phyloP scores from a whole-genome alignment of 1,140 invertebrate genomes.

The Hyphantria cunea region DNA sequence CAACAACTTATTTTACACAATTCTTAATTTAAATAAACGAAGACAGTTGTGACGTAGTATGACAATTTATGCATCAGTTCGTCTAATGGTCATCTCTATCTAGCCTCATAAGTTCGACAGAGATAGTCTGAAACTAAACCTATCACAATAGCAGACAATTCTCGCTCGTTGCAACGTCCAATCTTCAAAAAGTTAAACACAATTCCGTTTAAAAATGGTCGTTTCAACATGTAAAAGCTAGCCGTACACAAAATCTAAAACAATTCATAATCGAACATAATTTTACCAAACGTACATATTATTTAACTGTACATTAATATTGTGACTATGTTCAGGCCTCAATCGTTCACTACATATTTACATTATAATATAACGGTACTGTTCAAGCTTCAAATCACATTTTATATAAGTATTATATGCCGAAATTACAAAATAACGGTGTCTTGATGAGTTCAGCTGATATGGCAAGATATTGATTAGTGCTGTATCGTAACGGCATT shows the following conservation, averaged over 20 bases:
- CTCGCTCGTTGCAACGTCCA: background rate
- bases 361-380: slow-evolving; percentile 54
- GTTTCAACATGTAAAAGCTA: slow-evolving; percentile 10
- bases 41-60: too few species aligned
- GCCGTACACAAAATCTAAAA: slow-evolving; percentile 13
- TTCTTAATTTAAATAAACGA: too few species aligned
- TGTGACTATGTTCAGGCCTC: slow-evolving; percentile 59
- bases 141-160: background rate
- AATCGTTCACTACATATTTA: slow-evolving; percentile 65
- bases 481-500: background rate
- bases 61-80: too few species aligned
- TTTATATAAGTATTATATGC: slow-evolving; percentile 54
- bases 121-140: too few species aligned
- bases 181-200: too few species aligned
- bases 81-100: too few species aligned
- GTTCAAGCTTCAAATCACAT: slow-evolving; percentile 56
- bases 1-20: too few species aligned
- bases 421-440: slow-evolving; percentile 27
- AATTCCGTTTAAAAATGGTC: too few species aligned
- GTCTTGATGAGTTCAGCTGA: slow-evolving; percentile 18
- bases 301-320: slow-evolving; percentile 56
- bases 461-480: slow-evolving; percentile 1
- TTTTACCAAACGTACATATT: slow-evolving; percentile 62
- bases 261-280: slow-evolving; percentile 51
- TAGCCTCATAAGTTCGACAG: too few species aligned